These are phyloP conservation scores for Protobothrops mucrosquamatus DNA, from an alignment of 2,113 vertebrate species.

Conservation along the genomic window DNA sequence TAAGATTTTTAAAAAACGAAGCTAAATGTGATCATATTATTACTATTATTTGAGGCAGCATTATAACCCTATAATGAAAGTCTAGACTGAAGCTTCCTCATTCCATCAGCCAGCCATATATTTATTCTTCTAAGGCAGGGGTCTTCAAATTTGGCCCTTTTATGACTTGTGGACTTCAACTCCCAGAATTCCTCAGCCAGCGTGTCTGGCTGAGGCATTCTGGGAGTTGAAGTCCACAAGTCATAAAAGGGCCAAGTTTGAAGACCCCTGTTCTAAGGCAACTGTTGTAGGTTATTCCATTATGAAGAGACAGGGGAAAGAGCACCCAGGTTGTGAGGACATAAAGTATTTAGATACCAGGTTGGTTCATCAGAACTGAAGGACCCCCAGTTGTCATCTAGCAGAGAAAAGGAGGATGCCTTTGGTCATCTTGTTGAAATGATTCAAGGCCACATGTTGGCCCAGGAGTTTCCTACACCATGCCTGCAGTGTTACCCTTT, in stretches of 20 bases:
- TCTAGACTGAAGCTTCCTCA: neutral
- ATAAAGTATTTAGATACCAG: neutral
- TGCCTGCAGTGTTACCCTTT: neutral
- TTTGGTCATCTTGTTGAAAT: neutral
- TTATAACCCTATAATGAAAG: neutral
- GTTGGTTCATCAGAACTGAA: neutral
- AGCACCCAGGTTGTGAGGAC: neutral
- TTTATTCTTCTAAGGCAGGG: neutral
- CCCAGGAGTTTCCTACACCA: neutral
- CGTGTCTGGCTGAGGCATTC: too few species aligned
- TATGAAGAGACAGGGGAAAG: neutral
- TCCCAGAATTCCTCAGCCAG: too few species aligned
- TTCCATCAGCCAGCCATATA: neutral
- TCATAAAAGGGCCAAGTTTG: too few species aligned
- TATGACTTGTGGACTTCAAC: too few species aligned
- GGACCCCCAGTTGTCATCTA: too few species aligned
- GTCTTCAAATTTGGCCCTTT: too few species aligned
- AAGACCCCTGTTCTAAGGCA: neutral
- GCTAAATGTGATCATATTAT: neutral
- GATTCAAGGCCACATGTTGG: neutral
- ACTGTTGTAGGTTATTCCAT: neutral
- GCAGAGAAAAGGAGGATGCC: neutral
- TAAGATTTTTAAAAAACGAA: neutral
- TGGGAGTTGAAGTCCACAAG: too few species aligned
- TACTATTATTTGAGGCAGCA: neutral